Percentiles rank a stretch among this genome's conserved stretches.
phyloP scores from a whole-genome alignment of 2,888 invertebrate species.

The Mythimna impura region DNA sequence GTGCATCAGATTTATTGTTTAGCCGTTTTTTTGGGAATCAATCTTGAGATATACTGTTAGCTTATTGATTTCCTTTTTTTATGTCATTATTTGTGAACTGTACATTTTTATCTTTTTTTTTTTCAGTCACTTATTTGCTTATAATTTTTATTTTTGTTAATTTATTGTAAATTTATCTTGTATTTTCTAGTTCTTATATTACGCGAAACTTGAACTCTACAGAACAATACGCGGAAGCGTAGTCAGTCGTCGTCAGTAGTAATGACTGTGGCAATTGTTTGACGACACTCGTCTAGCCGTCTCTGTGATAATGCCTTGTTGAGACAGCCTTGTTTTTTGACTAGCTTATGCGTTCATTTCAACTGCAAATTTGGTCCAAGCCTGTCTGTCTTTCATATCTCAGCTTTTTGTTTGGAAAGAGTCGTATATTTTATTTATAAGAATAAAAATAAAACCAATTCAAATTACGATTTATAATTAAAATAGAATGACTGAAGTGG shows the following conservation, averaged over 20 bases:
- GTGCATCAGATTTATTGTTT: conserved; percentile 53
- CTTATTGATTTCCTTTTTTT: neutral
- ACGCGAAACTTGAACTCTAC: conserved; percentile 68
- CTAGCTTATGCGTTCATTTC: conserved; percentile 56
- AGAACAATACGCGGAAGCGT: conserved; percentile 79
- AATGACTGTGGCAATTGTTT: conserved; percentile 76
- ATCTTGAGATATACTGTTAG: conserved; percentile 1
- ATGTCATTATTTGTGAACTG: neutral
- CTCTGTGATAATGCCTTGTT: conserved; percentile 70
- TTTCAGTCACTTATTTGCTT: neutral
- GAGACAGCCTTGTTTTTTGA: conserved; percentile 65
- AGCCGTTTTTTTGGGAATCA: conserved; percentile 21
- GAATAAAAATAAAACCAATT: conserved; percentile 33
- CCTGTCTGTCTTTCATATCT: conserved; percentile 9
- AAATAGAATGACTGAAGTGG: conserved; percentile 27
- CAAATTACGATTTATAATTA: conserved; percentile 8
- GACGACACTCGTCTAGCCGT: conserved; percentile 78
- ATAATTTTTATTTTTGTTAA: neutral
- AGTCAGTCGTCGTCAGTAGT: conserved; percentile 52
- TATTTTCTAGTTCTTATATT: conserved; percentile 58
- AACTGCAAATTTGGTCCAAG: conserved; percentile 25
- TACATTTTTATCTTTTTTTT: neutral
- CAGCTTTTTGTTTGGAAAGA: conserved; percentile 25
- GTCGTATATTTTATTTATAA: conserved; percentile 11
- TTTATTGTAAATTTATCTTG: neutral